Evolutionary conservation across 2,797 vertebrate genomes (phyloP), one percentile per base, ranked within the genome.

Genomic region (Otolemur crassicaudatus): DNA sequence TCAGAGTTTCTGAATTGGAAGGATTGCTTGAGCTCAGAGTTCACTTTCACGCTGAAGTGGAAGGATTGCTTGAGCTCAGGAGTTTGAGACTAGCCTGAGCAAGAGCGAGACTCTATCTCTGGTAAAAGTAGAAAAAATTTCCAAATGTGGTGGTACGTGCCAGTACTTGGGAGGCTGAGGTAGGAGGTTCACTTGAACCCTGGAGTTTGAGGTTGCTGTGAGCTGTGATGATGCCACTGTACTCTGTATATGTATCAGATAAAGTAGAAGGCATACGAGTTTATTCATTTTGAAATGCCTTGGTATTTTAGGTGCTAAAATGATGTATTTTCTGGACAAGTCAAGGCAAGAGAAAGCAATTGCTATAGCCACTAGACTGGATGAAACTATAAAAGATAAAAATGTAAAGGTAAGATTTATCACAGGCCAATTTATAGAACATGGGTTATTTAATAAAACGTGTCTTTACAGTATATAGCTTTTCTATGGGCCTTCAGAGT

Each of bases 321-420:
- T 99, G 98, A 99, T 99, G 98, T 99, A 99, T 98, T 99, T 99
- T 97, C 97, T 99, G 97, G 98, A 99, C 94, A 98, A 98, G 95
- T 98, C 99, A 97, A 99, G 98, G 95, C 99, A 99, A 97, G 99
- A 99, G 96, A 99, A 99, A 98, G 98, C 99, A 96, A 98, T 99
- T 97, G 97, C 98, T 89, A 94, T 98, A 95, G 99, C 98, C 70
- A 98, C 98, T 91, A 98, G 97, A 95, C 97, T 99, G 95, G 98
- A 99, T 96, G 98, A 99, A 96, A 98, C 91, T 70, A 94, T 98
- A 98, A 98, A 97, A 97, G 98, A 99, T 98, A 98, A 97, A 98
- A 98, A 99, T 97, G 98, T 99, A 95, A 98, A 99, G 98, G 99
- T 99, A 98, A 98, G 95, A 63, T 53, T 95, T 95, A 90, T 94